These are phyloP conservation scores for Adelosebastes latens DNA, from an alignment of 2,797 vertebrate species.

Conservation along the genomic window DNA sequence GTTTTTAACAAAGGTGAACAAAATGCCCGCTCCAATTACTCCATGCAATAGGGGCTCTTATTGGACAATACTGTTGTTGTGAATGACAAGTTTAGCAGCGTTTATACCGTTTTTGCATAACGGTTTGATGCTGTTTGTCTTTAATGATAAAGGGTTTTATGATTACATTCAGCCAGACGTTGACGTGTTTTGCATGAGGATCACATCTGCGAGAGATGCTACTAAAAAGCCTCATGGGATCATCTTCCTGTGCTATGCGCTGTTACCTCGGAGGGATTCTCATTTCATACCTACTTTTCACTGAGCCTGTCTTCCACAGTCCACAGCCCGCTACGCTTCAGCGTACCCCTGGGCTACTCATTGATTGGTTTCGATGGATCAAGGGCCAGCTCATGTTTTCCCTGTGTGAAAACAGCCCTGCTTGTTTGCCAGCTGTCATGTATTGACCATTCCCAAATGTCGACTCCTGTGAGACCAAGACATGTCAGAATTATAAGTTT, in stretches of 20 bases:
- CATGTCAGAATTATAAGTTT: conserved; percentile 8
- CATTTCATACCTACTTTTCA: conserved; percentile 27
- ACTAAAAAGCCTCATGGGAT: conserved; percentile 20
- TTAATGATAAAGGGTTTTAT: background rate
- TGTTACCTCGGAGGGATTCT: conserved; percentile 20
- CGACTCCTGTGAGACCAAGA: conserved; percentile 27
- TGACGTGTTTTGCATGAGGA: conserved; percentile 15
- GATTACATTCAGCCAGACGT: background rate
- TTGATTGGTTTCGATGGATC: conserved; percentile 62
- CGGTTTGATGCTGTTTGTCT: background rate
- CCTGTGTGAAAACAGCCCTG: conserved; percentile 30
- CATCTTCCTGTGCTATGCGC: background rate
- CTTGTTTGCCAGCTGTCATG: conserved; percentile 55
- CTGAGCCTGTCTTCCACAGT: conserved; percentile 17
- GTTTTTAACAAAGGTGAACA: background rate
- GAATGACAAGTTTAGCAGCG: background rate
- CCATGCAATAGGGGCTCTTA: background rate
- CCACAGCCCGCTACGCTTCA: conserved; percentile 3
- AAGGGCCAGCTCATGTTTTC: conserved; percentile 43
- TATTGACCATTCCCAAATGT: conserved; percentile 57
- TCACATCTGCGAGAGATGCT: background rate
- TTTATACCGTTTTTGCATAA: background rate
- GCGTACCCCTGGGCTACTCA: conserved; percentile 37
- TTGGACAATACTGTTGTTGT: background rate
- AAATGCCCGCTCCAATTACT: background rate